phyloP scores from a whole-genome alignment of 2,888 invertebrate species.

The Calameuta pallipes region DNA sequence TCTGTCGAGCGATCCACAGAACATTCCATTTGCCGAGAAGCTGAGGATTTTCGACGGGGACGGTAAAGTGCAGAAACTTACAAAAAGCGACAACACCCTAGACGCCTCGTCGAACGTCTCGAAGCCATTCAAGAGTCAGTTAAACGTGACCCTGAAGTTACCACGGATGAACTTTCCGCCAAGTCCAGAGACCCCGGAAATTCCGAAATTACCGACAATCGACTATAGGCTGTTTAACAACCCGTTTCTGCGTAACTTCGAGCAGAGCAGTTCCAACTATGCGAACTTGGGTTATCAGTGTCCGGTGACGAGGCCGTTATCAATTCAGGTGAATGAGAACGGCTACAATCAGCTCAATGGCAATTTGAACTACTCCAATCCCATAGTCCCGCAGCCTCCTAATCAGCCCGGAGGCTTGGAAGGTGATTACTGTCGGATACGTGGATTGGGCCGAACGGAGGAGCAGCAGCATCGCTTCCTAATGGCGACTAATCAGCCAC shows the following conservation, averaged over 20 bases:
- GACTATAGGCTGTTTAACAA: slow-evolving; percentile 53
- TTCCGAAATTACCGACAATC: slow-evolving; percentile 51
- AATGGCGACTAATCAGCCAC: slow-evolving; percentile 30
- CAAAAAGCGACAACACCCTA: slow-evolving; percentile 53
- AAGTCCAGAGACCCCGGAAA: slow-evolving; percentile 49
- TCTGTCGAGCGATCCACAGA: slow-evolving; percentile 40
- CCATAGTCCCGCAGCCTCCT: slow-evolving; percentile 26
- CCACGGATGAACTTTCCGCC: slow-evolving; percentile 21
- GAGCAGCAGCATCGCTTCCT: slow-evolving; percentile 31
- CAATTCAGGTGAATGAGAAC: slow-evolving; percentile 46
- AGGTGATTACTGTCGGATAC: slow-evolving; percentile 10
- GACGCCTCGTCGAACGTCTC: slow-evolving; percentile 38
- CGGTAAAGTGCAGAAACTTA: slow-evolving; percentile 37
- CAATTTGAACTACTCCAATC: slow-evolving; percentile 27
- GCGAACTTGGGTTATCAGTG: slow-evolving; percentile 22
- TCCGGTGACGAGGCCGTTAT: slow-evolving; percentile 45
- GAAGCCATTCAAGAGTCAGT: slow-evolving; percentile 59
- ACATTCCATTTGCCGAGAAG: slow-evolving; percentile 32
- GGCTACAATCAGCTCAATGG: background rate
- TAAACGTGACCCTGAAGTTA: slow-evolving; percentile 58
- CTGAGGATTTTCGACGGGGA: slow-evolving; percentile 33
- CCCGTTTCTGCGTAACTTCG: slow-evolving; percentile 55
- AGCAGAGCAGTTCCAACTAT: slow-evolving; percentile 19
- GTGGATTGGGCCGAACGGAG: slow-evolving; percentile 24
- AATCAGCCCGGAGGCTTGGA: slow-evolving; percentile 27